Evolutionary conservation across 2,797 vertebrate genomes (phyloP).

Genomic region (Chiloscyllium punctatum): DNA sequence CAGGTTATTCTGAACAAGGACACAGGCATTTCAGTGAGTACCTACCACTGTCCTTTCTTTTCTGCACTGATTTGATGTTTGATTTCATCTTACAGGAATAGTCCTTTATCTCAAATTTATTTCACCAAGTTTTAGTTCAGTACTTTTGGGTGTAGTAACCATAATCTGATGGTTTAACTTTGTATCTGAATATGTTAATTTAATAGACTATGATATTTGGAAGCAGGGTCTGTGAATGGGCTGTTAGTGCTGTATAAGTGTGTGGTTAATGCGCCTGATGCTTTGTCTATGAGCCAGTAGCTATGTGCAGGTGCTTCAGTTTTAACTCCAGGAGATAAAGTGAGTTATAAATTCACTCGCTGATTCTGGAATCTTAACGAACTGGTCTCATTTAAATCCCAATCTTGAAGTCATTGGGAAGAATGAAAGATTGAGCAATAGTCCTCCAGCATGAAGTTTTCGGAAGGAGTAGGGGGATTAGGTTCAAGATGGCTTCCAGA

Average conservation of each 20-base stretch:
- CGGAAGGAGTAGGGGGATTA: no score
- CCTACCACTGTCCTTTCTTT: rapidly evolving
- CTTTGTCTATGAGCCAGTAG: background rate
- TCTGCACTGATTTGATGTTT: background rate
- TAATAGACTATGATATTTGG: background rate
- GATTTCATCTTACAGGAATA: no score
- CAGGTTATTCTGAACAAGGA: slow-evolving; percentile 98
- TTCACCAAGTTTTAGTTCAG: background rate
- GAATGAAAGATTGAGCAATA: background rate
- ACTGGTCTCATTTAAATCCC: background rate
- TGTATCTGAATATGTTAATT: background rate
- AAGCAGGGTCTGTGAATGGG: background rate
- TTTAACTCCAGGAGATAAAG: background rate
- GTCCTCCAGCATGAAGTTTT: no score
- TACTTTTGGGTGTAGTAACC: background rate
- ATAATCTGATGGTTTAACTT: background rate
- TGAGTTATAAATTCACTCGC: background rate
- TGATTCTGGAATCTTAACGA: background rate
- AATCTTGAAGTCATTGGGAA: background rate
- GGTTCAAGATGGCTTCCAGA: background rate
- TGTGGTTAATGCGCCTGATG: background rate
- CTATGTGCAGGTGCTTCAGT: background rate
- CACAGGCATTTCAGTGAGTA: slow-evolving; percentile 87
- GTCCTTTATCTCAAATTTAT: background rate
- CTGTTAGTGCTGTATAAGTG: background rate